Evolutionary conservation across 2,888 invertebrate genomes (phyloP).

Genomic region (Epiblema foenella): DNA sequence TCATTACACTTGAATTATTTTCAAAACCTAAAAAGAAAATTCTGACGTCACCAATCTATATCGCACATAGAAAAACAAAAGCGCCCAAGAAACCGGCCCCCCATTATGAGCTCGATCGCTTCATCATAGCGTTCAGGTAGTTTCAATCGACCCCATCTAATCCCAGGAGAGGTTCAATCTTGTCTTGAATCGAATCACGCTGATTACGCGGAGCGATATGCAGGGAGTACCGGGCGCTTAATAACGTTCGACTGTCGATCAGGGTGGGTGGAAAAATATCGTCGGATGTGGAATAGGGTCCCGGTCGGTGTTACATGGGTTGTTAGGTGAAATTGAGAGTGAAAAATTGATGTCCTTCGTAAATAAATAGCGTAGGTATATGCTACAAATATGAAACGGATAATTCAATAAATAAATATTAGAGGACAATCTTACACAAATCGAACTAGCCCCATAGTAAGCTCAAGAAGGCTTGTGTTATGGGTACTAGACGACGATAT

Average conservation of each 20-base stretch:
- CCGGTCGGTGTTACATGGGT: slow-evolving; percentile 10
- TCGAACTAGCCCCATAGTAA: no score
- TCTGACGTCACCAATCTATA: not conserved
- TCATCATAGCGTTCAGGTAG: slow-evolving; percentile 40
- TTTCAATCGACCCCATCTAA: slow-evolving; percentile 43
- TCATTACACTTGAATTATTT: no score
- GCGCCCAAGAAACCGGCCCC: slow-evolving; percentile 1
- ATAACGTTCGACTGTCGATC: slow-evolving; percentile 41
- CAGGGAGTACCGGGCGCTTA: slow-evolving; percentile 42
- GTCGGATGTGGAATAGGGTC: slow-evolving; percentile 7
- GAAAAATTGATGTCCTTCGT: not conserved
- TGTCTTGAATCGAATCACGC: slow-evolving; percentile 46
- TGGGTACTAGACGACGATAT: no score
- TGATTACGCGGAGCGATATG: slow-evolving; percentile 47
- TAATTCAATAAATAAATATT: no score
- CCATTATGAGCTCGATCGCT: slow-evolving; percentile 23
- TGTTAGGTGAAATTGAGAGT: slow-evolving; percentile 1
- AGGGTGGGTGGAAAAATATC: slow-evolving; percentile 32
- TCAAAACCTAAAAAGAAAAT: not conserved
- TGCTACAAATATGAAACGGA: not conserved
- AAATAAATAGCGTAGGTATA: not conserved
- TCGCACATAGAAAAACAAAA: slow-evolving; percentile 22
- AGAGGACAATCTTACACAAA: no score
- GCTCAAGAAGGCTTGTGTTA: no score
- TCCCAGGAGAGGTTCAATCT: slow-evolving; percentile 46